Conservation (phyloP, 2,797 vertebrate species). For the Etheostoma perlongum region DNA sequence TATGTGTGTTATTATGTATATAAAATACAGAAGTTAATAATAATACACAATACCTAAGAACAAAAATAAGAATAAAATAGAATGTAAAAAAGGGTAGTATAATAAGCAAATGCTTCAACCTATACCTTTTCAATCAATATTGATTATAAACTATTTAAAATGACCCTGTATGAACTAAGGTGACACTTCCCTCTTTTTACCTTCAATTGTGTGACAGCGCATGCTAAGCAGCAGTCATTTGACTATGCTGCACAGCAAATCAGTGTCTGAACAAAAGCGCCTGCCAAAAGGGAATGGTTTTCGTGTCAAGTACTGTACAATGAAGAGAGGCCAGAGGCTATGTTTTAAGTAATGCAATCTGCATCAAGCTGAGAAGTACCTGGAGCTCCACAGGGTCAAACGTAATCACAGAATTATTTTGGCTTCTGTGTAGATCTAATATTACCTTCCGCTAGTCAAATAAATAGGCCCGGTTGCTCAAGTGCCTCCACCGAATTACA, state of each 20-base stretch:
- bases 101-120: no score
- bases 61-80: no score
- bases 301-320: constrained; percentile 58
- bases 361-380: constrained; percentile 57
- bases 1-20: no score
- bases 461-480: constrained; percentile 58
- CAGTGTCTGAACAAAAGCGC: constrained; percentile 28
- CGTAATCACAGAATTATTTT: constrained; percentile 71
- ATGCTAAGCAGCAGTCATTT: constrained; percentile 44
- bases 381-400: constrained; percentile 57
- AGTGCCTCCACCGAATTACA: constrained; percentile 38
- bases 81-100: no score
- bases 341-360: constrained; percentile 70
- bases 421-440: constrained; percentile 63
- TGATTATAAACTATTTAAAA: no score
- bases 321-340: constrained; percentile 58
- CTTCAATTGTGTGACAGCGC: constrained; percentile 10
- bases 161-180: no score
- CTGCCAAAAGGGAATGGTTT: constrained; percentile 50
- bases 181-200: not conserved
- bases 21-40: no score
- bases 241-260: constrained; percentile 34
- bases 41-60: no score
- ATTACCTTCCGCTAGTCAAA: constrained; percentile 60
- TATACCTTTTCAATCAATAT: no score